Evolutionary conservation across 2,888 invertebrate genomes (phyloP).

Genomic region (Apoda limacodes): DNA sequence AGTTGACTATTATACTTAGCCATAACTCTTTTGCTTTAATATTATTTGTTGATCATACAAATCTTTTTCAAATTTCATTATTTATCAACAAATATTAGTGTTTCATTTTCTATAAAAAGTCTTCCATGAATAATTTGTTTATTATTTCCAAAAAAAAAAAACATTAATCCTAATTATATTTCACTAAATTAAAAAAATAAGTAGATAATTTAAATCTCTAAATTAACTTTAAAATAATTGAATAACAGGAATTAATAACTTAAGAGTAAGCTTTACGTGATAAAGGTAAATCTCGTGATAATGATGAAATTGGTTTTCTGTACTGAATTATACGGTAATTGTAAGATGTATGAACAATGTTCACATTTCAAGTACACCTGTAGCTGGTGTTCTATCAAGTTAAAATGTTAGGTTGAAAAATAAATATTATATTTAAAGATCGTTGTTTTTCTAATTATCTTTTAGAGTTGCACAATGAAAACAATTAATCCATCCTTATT

Average conservation of each 20-base stretch:
- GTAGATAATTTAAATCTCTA: conserved; percentile 1
- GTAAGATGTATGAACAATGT: conserved; percentile 67
- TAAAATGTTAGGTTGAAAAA: conserved; percentile 68
- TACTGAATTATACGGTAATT: conserved; percentile 57
- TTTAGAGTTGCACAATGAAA: background rate
- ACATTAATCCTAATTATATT: too few species aligned
- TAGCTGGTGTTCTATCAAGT: conserved; percentile 65
- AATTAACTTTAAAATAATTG: conserved; percentile 32
- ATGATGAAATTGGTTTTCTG: conserved; percentile 59
- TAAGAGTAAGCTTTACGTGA: conserved; percentile 66
- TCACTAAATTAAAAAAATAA: conserved; percentile 9
- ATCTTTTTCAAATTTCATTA: too few species aligned
- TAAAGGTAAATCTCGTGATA: conserved; percentile 67
- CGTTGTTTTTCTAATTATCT: background rate
- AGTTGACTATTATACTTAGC: too few species aligned
- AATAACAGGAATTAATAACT: conserved; percentile 61
- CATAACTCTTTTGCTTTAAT: too few species aligned
- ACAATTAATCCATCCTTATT: background rate
- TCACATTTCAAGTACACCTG: conserved; percentile 64
- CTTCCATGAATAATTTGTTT: too few species aligned
- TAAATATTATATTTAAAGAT: conserved; percentile 45
- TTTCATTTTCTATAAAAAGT: too few species aligned
- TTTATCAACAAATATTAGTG: too few species aligned
- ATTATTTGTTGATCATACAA: too few species aligned
- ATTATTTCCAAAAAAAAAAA: too few species aligned